Evolutionary conservation across 1,140 invertebrate species (phyloP), one percentile per base, ranked within the genome.

Genomic region (Lordiphosa collinella): DNA sequence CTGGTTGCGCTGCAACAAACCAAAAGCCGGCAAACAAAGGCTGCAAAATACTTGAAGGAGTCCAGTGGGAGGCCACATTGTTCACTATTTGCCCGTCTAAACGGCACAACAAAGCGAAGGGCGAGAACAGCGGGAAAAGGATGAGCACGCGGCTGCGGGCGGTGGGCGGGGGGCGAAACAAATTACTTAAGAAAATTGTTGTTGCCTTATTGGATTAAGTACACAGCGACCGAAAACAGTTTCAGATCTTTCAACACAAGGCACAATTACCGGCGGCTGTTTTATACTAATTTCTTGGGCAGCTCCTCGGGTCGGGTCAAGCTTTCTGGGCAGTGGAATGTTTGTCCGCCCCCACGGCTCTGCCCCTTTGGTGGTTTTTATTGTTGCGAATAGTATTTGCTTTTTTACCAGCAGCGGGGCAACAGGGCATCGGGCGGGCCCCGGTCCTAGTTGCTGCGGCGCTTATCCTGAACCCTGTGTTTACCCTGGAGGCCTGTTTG

Each of bases 171-270:
- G 34, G 54, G 59, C 63, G 62, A 55, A 73, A 63, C 72, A 84
- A 84, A 84, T 84, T 84, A 85, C 78, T 84, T 84, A 65, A 78
- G 79, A 73, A 85, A 84, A 84, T 79, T 76, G 78, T 84, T 76
- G 66, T 65, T 82, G 78, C 72, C 78, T 84, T 85, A 82, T 82
- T 82, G 78, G 78, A 82, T 82, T 82, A 73, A 76, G 60, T 62
- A 60, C 46, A 46, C 25, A 48, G 59, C 41, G 40, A 56, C 37
- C 58, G 35, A 56, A 60, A 56, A 59, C 54, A 49, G 60, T 70
- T 71, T 74, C 56, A 54, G 62, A 78, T 67, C 74, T 76, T 75
- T 60, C 72, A 69, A 62, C 60, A 60, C 68, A 66, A 62, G 57
- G 68, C 68, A 66, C 78, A 84, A 84, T 84, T 84, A 84, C 78